Evolutionary conservation across 2,797 vertebrate species (phyloP), one percentile per base, ranked within the genome.

Genomic region (Cichlasoma orientale): DNA sequence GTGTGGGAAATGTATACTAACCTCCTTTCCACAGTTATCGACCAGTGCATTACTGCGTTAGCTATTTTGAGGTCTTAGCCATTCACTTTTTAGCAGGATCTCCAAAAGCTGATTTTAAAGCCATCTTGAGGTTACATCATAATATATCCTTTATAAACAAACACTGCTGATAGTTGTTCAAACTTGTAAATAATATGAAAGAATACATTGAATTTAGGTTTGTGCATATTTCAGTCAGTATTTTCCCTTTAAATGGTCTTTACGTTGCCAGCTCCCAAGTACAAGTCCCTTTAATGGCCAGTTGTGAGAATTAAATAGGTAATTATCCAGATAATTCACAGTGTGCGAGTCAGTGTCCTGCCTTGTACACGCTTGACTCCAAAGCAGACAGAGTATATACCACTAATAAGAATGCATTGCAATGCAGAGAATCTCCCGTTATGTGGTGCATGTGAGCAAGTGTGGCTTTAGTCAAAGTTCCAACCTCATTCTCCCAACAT

Each of bases 391-490:
- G 61, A 47, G 5, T 66, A 29, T 27, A 68, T 68, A 68, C 44
- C 63, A 68, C 41, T 68, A 68, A 1, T 68, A 68, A 50, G 63
- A 68, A 68, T n/a, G 19, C 25, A 27, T 31, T 18, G 50, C 18
- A 68, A 68, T 52, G 29, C 50, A 52, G 63, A 68, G 63, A n/a
- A 44, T 29, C 18, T n/a, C 44, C 44, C 19, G 4, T 52, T 52
- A 50, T 29, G 25, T 50, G 44, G 9, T 50, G 16, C 61, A 68
- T 68, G 16, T 68, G 25, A 29, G 61, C 50, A 52, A 29, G 41
- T 88, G 84, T 78, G 82, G 92, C 80, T 68, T 50, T 50, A 50
- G 41, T 29, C 44, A 50, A 31, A 6, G 18, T 50, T 31, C 63
- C 63, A 68, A 13, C 18, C 44, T 68, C 25, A 68, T 68, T 68